These are phyloP conservation scores for Streptopelia turtur DNA, from an alignment of 2,797 vertebrate genomes.

Conservation along the genomic window DNA sequence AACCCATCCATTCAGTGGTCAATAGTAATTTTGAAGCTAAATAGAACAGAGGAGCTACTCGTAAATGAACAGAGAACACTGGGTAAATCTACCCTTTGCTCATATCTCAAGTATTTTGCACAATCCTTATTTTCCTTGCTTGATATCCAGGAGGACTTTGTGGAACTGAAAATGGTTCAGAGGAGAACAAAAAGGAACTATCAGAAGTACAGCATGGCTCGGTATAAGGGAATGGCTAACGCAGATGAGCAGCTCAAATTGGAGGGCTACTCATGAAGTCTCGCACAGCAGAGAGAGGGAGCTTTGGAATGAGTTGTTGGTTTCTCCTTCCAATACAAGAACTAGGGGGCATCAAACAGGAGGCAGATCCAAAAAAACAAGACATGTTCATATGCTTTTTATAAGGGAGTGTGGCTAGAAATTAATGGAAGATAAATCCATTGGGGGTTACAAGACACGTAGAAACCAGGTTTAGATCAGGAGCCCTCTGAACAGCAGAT, in stretches of 20 bases:
- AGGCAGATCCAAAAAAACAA: neutral
- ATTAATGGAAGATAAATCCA: neutral
- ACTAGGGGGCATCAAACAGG: too few species aligned
- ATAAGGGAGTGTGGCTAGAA: neutral
- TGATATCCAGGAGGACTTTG: neutral
- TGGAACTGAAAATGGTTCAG: neutral
- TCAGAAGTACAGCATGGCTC: neutral
- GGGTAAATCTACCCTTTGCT: neutral
- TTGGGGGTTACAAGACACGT: neutral
- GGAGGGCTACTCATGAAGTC: neutral
- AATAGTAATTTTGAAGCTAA: neutral
- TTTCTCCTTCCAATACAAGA: neutral
- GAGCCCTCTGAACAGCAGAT: neutral
- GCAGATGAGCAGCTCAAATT: neutral
- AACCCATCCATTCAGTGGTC: neutral
- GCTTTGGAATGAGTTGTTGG: rapidly evolving
- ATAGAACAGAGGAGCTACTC: neutral
- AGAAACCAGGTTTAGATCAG: neutral
- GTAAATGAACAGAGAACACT: neutral
- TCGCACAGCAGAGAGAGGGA: neutral
- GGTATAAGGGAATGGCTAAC: neutral
- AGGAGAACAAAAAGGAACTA: neutral
- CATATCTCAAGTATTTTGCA: neutral
- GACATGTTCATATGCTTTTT: neutral
- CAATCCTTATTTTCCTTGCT: neutral